Percentiles rank a stretch among this genome's conserved stretches.
phyloP scores from a whole-genome alignment of 2,888 invertebrate genomes.

The Pterostichus madidus region DNA sequence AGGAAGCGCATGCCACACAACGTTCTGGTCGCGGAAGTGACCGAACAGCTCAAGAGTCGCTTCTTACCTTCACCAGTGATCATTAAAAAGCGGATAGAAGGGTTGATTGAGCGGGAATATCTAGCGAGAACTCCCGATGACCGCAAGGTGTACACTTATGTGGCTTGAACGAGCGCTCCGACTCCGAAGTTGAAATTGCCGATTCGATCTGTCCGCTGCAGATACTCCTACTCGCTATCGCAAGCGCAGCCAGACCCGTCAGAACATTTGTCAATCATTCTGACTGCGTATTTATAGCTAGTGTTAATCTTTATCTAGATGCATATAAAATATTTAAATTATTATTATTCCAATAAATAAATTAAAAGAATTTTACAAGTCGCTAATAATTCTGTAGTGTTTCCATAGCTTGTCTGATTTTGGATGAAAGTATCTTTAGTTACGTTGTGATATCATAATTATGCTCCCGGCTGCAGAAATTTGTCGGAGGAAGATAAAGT shows the following conservation, averaged over 20 bases:
- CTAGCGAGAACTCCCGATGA: conserved; percentile 98
- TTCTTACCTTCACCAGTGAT: conserved; percentile 99
- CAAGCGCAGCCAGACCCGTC: conserved; percentile 60
- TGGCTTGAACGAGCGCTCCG: conserved; percentile 83
- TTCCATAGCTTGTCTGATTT: conserved; percentile 63
- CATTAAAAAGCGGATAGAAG: conserved; percentile 99
- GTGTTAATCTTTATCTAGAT: conserved; percentile 65
- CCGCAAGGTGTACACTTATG: conserved; percentile 97
- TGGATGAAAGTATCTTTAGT: conserved; percentile 54
- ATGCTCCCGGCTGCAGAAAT: conserved; percentile 48
- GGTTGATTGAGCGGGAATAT: conserved; percentile 99
- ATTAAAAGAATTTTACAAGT: conserved; percentile 66
- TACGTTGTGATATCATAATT: conserved; percentile 63
- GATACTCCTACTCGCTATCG: conserved; percentile 60
- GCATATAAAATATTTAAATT: conserved; percentile 67
- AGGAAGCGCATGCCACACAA: conserved; percentile 97
- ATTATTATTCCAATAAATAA: conserved; percentile 66
- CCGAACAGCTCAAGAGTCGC: conserved; percentile 96
- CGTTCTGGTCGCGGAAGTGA: conserved; percentile 97
- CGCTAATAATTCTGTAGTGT: conserved; percentile 65
- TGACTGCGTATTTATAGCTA: conserved; percentile 66
- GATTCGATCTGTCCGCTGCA: conserved; percentile 54
- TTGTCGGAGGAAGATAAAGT: conserved; percentile 42
- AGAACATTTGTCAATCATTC: conserved; percentile 60
- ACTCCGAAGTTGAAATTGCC: conserved; percentile 37